Evolutionary conservation across 2,113 vertebrate species (phyloP).

Genomic region (Xenopus laevis): DNA sequence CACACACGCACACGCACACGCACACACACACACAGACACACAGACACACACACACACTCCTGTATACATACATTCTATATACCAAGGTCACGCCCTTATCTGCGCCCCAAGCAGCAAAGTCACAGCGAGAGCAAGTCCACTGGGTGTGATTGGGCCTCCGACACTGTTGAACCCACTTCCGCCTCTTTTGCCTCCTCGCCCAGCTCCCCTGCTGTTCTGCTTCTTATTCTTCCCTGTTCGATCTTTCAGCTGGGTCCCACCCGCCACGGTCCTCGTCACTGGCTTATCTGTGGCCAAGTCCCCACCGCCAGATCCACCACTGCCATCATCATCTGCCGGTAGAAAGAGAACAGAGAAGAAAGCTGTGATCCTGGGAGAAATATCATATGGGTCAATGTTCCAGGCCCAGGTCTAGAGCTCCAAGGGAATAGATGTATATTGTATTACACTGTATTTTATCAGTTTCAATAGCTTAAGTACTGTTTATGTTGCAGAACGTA

Average conservation of each 20-base stretch:
- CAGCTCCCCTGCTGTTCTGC: slow-evolving; percentile 41
- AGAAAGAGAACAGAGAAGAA: not conserved
- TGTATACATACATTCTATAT: not conserved
- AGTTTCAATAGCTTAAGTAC: too few species aligned
- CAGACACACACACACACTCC: not conserved
- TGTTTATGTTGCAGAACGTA: too few species aligned
- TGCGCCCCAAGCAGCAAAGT: not conserved
- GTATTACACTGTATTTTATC: too few species aligned
- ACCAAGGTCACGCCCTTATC: not conserved
- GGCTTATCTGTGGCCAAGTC: slow-evolving; percentile 63
- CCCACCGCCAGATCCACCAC: slow-evolving; percentile 72
- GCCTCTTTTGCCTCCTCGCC: not conserved
- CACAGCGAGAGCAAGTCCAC: not conserved
- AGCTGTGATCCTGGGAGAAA: too few species aligned
- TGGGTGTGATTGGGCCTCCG: not conserved
- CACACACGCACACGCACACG: not conserved
- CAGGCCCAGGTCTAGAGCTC: too few species aligned
- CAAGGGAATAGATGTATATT: too few species aligned
- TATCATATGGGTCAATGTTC: too few species aligned
- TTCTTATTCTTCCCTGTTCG: slow-evolving; percentile 47
- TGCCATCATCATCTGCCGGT: slow-evolving; percentile 69
- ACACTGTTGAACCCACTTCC: not conserved
- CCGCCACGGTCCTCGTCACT: slow-evolving; percentile 33
- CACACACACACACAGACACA: not conserved
- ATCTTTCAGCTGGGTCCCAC: slow-evolving; percentile 45